A percentile compares a stretch with the other conserved stretches of the same genome.
phyloP scores from a whole-genome alignment of 1,140 invertebrate species.

The Eurosta solidaginis region DNA sequence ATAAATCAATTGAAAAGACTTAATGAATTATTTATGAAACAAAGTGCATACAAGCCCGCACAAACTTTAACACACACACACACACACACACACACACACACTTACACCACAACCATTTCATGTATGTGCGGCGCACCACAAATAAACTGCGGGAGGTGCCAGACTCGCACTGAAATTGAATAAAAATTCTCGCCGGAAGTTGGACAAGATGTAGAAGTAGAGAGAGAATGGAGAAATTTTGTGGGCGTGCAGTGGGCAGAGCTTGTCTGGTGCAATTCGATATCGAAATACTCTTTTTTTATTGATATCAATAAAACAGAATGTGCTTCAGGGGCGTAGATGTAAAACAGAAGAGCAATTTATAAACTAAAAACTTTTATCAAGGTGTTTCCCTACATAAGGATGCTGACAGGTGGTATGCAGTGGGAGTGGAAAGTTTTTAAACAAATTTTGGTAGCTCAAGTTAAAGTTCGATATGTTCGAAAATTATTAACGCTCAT shows the following conservation, averaged over 20 bases:
- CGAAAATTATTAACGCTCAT: too few relatives aligned
- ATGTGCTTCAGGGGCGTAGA: too few relatives aligned
- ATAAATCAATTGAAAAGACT: constrained; percentile 27
- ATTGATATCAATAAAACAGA: too few relatives aligned
- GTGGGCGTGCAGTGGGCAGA: neutral
- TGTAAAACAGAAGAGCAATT: too few relatives aligned
- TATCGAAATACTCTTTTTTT: too few relatives aligned
- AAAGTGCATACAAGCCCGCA: neutral
- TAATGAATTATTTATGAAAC: constrained; percentile 28
- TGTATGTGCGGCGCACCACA: neutral
- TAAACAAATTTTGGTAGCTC: too few relatives aligned
- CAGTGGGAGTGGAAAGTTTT: too few relatives aligned
- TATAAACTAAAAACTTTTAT: too few relatives aligned
- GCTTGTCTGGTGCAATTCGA: too few relatives aligned
- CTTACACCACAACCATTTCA: neutral
- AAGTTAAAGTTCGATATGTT: too few relatives aligned
- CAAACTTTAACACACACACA: constrained; percentile 1
- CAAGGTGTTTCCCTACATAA: too few relatives aligned
- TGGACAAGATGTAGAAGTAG: neutral
- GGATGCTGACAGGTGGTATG: too few relatives aligned
- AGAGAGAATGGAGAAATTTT: neutral
- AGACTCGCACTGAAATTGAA: constrained; percentile 2
- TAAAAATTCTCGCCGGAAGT: neutral
- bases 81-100: neutral
- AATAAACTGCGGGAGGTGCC: constrained; percentile 14